Base-by-base conservation (phyloP, 2,888 invertebrate genomes). In the Ferdinandea cuprea region DNA sequence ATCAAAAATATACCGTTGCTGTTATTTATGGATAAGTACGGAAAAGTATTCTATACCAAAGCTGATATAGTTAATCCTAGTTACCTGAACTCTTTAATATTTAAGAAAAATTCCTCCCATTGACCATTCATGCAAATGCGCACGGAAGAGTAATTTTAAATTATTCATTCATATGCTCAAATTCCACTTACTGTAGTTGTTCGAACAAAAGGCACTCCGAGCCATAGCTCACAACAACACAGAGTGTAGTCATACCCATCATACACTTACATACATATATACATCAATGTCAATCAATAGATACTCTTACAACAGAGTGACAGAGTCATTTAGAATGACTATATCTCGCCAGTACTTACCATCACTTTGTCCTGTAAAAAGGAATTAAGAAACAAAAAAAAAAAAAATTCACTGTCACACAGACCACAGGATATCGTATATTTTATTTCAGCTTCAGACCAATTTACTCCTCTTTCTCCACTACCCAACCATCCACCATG, bases 161-260 rank as follows among this genome's bases (percentile, higher is more conserved):
- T 72, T 65, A 78, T 72, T 72, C 65, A 59, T 72, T 72, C 58
- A 72, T 52, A 44, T 58, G 17, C 25, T 71, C 28, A 56, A 63
- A 58, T 25, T 35, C 19, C 42, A 42, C 58, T 72, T 63, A 58
- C 48, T n/a, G n/a, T n/a, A 65, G 54, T 58, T n/a, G 11, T 21
- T 32, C 32, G 37, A 46, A 69, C 59, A 56, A 78, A 17, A 28
- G 46, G 56, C n/a, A 56, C 7, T 7, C 3, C 5, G 11, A 6
- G 9, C 4, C n/a, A 0, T 8, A 4, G 32, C 11, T 8, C 17
- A 17, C n/a, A 15, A 56, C 0, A 21, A 8, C 13, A 15, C 35
- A n/a, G 15, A 37, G 8, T 25, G 3, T 25, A 25, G 25, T 25
- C 25, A 5, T 25, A 2, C 30, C 15, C 35, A 52, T 72, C 15